Percentiles rank a stretch among this genome's conserved stretches.
phyloP scores from a whole-genome alignment of 2,113 vertebrate species.

The Atractosteus spatula region DNA sequence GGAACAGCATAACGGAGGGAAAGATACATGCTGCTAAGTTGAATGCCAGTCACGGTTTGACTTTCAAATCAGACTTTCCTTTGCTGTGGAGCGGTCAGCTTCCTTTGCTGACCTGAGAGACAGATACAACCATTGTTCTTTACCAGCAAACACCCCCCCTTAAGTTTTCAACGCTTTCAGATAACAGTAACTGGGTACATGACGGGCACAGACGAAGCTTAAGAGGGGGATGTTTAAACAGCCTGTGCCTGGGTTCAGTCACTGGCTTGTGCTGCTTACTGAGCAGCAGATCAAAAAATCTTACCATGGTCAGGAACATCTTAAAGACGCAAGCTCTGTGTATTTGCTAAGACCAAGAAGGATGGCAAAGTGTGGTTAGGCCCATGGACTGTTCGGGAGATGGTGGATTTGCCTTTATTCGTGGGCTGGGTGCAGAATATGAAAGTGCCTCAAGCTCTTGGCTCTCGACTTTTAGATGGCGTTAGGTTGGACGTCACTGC shows the following conservation, averaged over 20 bases:
- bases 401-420: conserved; percentile 30
- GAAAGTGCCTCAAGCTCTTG: conserved; percentile 69
- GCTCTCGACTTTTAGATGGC: conserved; percentile 38
- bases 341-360: conserved; percentile 33
- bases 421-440: conserved; percentile 51
- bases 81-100: conserved; percentile 12
- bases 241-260: neutral
- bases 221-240: neutral
- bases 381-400: conserved; percentile 65
- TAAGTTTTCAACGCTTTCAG: neutral
- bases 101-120: neutral
- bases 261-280: neutral
- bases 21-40: conserved; percentile 41
- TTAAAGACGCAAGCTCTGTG: neutral
- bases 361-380: conserved; percentile 53
- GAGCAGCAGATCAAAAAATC: neutral
- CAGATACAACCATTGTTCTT: conserved; percentile 20
- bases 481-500: conserved; percentile 39
- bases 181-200: conserved; percentile 26
- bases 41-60: conserved; percentile 26
- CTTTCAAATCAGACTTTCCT: conserved; percentile 37
- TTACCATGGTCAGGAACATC: neutral
- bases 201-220: conserved; percentile 8
- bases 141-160: conserved; percentile 43
- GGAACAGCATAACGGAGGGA: conserved; percentile 7